phyloP scores from a whole-genome alignment of 2,113 vertebrate species.

The Chamaea fasciata region DNA sequence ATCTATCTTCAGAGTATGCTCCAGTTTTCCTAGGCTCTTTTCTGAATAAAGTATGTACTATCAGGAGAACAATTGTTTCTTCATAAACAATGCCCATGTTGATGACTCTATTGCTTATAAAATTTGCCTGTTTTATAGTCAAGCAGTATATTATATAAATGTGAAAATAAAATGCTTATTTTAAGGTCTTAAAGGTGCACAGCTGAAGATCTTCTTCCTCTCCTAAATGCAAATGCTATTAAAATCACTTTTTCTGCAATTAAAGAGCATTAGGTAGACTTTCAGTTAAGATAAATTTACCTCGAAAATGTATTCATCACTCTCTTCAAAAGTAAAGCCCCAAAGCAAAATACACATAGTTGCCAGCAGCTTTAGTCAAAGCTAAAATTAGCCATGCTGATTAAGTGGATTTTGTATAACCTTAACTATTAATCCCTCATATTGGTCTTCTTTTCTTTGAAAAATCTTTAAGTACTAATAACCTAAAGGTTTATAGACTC shows the following conservation, averaged over 20 bases:
- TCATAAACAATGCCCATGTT: neutral
- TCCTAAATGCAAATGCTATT: constrained; percentile 44
- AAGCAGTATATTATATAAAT: constrained; percentile 2
- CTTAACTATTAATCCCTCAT: constrained; percentile 58
- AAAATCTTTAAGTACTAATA: constrained; percentile 45
- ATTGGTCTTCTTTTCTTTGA: constrained; percentile 51
- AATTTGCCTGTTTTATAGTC: neutral
- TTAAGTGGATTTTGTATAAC: constrained; percentile 69
- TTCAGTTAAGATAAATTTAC: constrained; percentile 62
- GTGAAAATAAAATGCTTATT: constrained; percentile 27
- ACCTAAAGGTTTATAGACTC: constrained; percentile 46
- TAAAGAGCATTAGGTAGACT: constrained; percentile 55
- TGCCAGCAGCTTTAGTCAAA: constrained; percentile 60
- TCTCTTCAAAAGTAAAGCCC: constrained; percentile 55
- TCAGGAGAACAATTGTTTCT: neutral
- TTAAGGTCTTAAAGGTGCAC: constrained; percentile 5
- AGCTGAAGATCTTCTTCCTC: constrained; percentile 14
- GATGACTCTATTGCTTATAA: neutral
- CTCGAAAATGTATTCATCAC: constrained; percentile 54
- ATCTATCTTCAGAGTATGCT: neutral
- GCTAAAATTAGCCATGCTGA: constrained; percentile 69
- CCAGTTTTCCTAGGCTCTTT: neutral
- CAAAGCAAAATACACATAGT: constrained; percentile 47
- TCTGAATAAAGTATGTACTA: neutral
- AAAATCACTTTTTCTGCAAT: constrained; percentile 47